Evolutionary conservation across 2,113 vertebrate genomes (phyloP).

Genomic region (Pongo pygmaeus): DNA sequence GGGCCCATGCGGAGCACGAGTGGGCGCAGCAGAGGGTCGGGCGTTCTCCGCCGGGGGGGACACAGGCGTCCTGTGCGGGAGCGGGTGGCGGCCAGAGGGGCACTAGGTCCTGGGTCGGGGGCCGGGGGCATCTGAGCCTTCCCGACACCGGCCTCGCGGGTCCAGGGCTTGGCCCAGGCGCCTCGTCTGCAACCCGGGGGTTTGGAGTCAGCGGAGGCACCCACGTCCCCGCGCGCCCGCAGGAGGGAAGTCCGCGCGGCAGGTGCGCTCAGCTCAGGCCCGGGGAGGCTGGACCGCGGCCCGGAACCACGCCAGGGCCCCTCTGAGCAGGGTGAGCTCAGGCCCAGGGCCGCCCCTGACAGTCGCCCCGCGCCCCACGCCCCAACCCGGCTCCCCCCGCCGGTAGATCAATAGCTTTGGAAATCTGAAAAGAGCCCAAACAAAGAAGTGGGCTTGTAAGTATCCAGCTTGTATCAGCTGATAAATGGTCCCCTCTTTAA

Average conservation of each 20-base stretch:
- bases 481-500: conserved; percentile 99
- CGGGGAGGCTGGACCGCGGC: rapidly evolving
- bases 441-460: conserved; percentile 95
- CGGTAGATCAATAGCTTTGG: conserved; percentile 87
- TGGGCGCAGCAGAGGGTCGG: no score
- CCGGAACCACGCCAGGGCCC: rapidly evolving
- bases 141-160: rapidly evolving
- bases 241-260: background rate
- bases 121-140: background rate
- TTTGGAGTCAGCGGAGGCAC: background rate
- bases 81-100: rapidly evolving
- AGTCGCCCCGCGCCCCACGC: conserved; percentile 61
- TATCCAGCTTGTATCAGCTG: conserved; percentile 97
- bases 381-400: conserved; percentile 77
- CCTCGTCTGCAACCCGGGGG: background rate
- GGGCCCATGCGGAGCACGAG: rapidly evolving
- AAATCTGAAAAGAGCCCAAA: conserved; percentile 92
- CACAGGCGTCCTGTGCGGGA: rapidly evolving
- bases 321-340: background rate
- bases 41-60: background rate
- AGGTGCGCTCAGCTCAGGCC: background rate
- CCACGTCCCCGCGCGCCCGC: rapidly evolving
- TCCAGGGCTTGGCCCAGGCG: rapidly evolving
- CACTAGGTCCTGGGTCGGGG: background rate
- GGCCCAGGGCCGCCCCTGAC: conserved; percentile 14